Conservation (phyloP, 1,140 invertebrate genomes). For the Liolophura sinensis region DNA sequence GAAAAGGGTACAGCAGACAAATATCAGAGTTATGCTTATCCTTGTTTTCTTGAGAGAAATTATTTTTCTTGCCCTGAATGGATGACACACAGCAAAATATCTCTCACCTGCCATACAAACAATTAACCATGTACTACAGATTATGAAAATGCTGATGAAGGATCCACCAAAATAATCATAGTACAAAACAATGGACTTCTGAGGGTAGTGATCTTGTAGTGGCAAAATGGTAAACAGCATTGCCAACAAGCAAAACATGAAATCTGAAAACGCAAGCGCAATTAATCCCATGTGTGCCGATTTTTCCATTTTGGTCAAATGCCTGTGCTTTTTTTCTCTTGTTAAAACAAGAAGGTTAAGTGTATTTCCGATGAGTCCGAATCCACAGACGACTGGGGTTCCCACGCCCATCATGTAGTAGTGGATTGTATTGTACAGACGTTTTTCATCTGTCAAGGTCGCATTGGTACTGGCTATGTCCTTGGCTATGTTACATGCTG, state of each 20-base stretch:
- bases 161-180: slow-evolving; percentile 38
- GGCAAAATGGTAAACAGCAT: slow-evolving; percentile 42
- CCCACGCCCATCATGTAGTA: slow-evolving; percentile 40
- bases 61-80: slow-evolving; percentile 49
- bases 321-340: slow-evolving; percentile 43
- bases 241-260: slow-evolving; percentile 52
- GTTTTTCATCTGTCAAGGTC: not conserved
- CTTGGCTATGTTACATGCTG: too few species aligned
- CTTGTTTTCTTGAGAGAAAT: slow-evolving; percentile 45
- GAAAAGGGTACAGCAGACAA: slow-evolving; percentile 33
- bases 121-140: slow-evolving; percentile 52
- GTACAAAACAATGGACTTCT: slow-evolving; percentile 22
- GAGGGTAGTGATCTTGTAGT: slow-evolving; percentile 11
- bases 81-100: slow-evolving; percentile 54
- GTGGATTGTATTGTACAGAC: slow-evolving; percentile 23
- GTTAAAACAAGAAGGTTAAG: slow-evolving; percentile 53
- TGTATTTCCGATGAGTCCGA: slow-evolving; percentile 48
- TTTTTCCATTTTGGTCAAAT: slow-evolving; percentile 53
- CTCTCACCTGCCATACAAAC: slow-evolving; percentile 54
- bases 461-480: too few species aligned
- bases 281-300: slow-evolving; percentile 54
- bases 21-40: slow-evolving; percentile 42
- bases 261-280: slow-evolving; percentile 51
- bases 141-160: slow-evolving; percentile 53
- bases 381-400: slow-evolving; percentile 42